A percentile compares a stretch with the other conserved stretches of the same genome.
Conservation (phyloP, 2,797 vertebrate genomes). For the Phataginus tricuspis region DNA sequence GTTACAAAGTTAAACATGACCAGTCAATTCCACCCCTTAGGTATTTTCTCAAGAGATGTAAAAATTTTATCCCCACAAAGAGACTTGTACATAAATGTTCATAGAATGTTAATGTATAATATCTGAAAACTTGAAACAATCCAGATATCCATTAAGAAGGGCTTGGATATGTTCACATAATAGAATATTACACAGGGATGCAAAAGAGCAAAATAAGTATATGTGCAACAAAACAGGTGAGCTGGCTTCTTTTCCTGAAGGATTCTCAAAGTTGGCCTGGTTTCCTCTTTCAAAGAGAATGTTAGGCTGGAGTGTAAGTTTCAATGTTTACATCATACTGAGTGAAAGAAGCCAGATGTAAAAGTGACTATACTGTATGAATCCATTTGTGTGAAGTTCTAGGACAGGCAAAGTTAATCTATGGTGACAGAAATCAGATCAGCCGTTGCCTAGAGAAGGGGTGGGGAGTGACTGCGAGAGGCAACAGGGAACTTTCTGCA, state of each 20-base stretch:
- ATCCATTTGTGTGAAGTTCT: conserved; percentile 52
- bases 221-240: background rate
- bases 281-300: conserved; percentile 60
- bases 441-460: background rate
- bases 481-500: background rate
- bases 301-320: background rate
- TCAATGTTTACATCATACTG: conserved; percentile 46
- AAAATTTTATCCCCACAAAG: background rate
- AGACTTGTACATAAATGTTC: background rate
- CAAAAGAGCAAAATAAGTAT: background rate
- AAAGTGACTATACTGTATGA: background rate
- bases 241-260: conserved; percentile 12
- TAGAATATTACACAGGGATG: background rate
- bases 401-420: conserved; percentile 56
- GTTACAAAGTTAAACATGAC: background rate
- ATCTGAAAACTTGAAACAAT: background rate
- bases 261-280: conserved; percentile 1
- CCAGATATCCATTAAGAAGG: background rate
- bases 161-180: background rate
- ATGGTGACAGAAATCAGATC: conserved; percentile 53
- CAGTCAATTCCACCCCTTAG: background rate
- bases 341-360: conserved; percentile 60
- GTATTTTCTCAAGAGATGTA: conserved; percentile 52
- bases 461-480: background rate
- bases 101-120: background rate